Conservation (phyloP, 37 sponge, comb jelly and placozoan genomes). For the Chondrilla cf. caribensis region DNA sequence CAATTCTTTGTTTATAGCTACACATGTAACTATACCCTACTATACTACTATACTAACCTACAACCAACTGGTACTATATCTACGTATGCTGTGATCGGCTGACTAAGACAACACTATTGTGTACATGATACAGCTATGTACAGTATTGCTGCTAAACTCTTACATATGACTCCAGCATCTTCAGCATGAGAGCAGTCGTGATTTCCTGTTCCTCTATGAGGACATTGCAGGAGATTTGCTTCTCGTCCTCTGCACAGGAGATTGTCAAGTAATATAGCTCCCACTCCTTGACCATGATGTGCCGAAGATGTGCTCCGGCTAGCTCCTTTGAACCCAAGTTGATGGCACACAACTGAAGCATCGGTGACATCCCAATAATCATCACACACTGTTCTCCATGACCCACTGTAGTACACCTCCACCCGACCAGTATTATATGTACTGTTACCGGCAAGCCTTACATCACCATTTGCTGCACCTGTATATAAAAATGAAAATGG, state of each 20-base stretch:
- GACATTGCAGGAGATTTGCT: neutral
- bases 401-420: slow-evolving; percentile 26
- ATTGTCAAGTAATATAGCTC: neutral
- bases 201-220: neutral
- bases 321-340: slow-evolving; percentile 27
- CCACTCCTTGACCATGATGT: neutral
- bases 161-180: neutral
- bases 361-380: slow-evolving; percentile 23
- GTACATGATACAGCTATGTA: too few relatives aligned
- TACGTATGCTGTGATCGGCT: too few relatives aligned
- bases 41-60: too few relatives aligned
- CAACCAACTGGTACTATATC: too few relatives aligned
- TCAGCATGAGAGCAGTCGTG: neutral
- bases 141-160: too few relatives aligned
- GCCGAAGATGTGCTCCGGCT: neutral
- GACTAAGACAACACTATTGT: too few relatives aligned
- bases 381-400: slow-evolving; percentile 29
- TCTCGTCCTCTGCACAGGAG: neutral
- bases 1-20: too few relatives aligned
- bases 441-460: neutral
- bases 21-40: too few relatives aligned
- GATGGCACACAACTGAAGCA: slow-evolving; percentile 34
- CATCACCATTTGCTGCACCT: neutral
- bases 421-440: neutral
- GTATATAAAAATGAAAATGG: neutral